phyloP scores from a whole-genome alignment of 2,113 vertebrate genomes.

The rabbit (Oryctolagus cuniculus) region DNA sequence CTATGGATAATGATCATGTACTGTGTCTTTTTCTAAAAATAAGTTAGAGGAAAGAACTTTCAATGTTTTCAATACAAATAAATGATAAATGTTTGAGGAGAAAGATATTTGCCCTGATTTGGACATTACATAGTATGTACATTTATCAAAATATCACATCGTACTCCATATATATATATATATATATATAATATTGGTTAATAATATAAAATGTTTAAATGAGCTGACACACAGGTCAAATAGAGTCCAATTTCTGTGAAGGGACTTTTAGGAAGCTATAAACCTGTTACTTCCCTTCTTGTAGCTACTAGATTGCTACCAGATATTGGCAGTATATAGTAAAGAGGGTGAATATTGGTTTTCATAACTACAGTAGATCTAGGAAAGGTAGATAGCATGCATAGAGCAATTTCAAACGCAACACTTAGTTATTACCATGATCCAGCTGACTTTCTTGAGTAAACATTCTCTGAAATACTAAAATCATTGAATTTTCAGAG shows the following conservation, averaged over 20 bases:
- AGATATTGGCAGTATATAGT: not conserved
- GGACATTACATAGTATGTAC: too few relatives aligned
- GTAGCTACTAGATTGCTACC: not conserved
- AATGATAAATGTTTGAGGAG: too few relatives aligned
- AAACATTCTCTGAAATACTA: not conserved
- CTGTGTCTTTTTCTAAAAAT: too few relatives aligned
- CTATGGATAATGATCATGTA: too few relatives aligned
- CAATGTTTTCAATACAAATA: too few relatives aligned
- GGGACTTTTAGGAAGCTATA: not conserved
- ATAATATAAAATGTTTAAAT: not conserved
- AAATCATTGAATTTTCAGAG: not conserved
- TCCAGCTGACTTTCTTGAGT: not conserved
- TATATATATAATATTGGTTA: too few relatives aligned
- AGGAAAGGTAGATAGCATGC: not conserved
- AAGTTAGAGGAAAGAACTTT: too few relatives aligned
- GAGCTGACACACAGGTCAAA: not conserved
- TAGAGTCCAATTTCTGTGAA: not conserved
- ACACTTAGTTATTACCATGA: not conserved
- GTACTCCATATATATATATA: too few relatives aligned
- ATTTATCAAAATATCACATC: too few relatives aligned
- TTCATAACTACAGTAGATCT: not conserved
- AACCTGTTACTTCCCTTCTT: not conserved
- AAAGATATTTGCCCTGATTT: too few relatives aligned
- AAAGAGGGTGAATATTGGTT: not conserved
- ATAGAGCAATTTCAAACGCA: not conserved